These are phyloP conservation scores for Priocnemis perturbator DNA, from an alignment of 2,888 invertebrate genomes.

Conservation along the genomic window DNA sequence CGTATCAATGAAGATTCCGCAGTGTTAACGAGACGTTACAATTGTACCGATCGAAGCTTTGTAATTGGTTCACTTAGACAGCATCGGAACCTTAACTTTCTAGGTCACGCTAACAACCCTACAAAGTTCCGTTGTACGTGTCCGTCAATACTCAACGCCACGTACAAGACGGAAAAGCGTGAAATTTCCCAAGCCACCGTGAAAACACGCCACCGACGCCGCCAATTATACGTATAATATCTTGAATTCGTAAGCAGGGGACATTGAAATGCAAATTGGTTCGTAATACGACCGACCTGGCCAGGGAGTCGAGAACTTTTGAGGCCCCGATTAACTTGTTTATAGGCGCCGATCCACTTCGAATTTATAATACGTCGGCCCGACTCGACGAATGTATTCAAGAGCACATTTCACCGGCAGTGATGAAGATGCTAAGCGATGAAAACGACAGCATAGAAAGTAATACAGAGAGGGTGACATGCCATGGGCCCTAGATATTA, in stretches of 20 bases:
- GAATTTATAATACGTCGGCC: conserved; percentile 7
- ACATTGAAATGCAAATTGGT: too few relatives aligned
- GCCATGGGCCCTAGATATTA: conserved; percentile 65
- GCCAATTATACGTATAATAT: too few relatives aligned
- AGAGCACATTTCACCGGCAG: conserved; percentile 23
- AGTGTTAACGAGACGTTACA: too few relatives aligned
- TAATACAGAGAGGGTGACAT: conserved; percentile 46
- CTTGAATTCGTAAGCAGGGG: too few relatives aligned
- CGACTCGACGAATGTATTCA: conserved; percentile 9
- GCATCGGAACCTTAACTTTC: conserved; percentile 4
- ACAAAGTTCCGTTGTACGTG: background rate
- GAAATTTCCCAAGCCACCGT: too few relatives aligned
- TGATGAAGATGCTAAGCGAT: conserved; percentile 48
- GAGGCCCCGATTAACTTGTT: too few relatives aligned
- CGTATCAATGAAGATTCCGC: too few relatives aligned
- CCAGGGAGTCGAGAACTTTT: too few relatives aligned
- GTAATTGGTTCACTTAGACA: conserved; percentile 11
- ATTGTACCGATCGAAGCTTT: conserved; percentile 1
- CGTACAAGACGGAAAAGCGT: too few relatives aligned
- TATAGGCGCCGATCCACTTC: too few relatives aligned
- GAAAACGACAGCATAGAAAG: conserved; percentile 45
- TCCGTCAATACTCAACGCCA: background rate
- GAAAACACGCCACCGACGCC: too few relatives aligned
- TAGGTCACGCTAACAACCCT: conserved; percentile 15
- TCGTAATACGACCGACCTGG: too few relatives aligned